A percentile compares a stretch with the other conserved stretches of the same genome.
Conservation (phyloP, 2,888 invertebrate genomes). For the Tryphoninae sp. region DNA sequence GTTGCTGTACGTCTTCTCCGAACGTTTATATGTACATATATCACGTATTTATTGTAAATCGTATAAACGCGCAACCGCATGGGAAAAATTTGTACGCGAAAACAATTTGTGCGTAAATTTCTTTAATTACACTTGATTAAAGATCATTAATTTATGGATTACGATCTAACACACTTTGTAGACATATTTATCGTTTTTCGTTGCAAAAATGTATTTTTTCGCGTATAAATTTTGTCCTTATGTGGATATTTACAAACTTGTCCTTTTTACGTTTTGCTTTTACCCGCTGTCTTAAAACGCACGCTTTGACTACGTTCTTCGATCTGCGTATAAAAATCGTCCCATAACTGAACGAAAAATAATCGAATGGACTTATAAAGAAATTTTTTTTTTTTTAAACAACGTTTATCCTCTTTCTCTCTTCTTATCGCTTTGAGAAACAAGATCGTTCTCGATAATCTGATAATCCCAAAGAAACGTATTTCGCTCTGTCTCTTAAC, state of each 20-base stretch:
- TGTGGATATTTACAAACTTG: background rate
- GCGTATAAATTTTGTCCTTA: no score
- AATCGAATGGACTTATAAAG: background rate
- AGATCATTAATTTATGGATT: no score
- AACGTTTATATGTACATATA: slow-evolving; percentile 7
- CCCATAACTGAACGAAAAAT: slow-evolving; percentile 14
- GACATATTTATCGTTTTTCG: no score
- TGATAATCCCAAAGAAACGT: background rate
- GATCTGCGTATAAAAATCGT: slow-evolving; percentile 28
- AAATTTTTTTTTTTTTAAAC: no score
- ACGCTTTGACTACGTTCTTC: slow-evolving; percentile 53
- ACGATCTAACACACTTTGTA: no score
- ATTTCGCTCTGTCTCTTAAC: slow-evolving; percentile 7
- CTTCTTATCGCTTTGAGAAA: background rate
- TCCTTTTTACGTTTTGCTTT: slow-evolving; percentile 45
- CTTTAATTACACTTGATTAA: no score
- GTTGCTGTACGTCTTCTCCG: slow-evolving; percentile 46
- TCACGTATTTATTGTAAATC: background rate
- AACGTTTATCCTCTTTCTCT: background rate
- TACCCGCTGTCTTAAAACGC: slow-evolving; percentile 52
- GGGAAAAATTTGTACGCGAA: no score
- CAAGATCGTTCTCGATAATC: background rate
- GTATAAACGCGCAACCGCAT: no score
- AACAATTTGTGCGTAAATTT: no score
- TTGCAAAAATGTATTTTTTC: no score